These are phyloP conservation scores for Drosophila vallismaia DNA, from an alignment of 2,888 invertebrate genomes.

Conservation along the genomic window DNA sequence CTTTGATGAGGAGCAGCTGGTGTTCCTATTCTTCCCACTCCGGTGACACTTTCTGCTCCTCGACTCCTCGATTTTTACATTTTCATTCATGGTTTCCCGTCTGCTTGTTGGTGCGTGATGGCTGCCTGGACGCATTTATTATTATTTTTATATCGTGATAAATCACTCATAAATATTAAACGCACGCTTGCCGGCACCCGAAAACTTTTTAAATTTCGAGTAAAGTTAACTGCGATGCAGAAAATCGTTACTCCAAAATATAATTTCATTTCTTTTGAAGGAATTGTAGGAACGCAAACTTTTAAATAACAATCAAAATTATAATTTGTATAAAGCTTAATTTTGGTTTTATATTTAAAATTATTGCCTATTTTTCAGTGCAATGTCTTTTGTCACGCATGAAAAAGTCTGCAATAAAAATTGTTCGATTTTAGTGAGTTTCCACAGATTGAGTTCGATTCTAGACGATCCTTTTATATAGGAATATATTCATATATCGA, in stretches of 20 bases:
- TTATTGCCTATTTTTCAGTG: not conserved
- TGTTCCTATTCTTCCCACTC: constrained; percentile 19
- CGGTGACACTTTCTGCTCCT: not conserved
- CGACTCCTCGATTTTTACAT: constrained; percentile 7
- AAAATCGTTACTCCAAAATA: constrained; percentile 19
- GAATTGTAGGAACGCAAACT: not conserved
- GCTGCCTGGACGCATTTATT: constrained; percentile 69
- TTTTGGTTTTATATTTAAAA: too few relatives aligned
- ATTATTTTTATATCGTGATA: constrained; percentile 80
- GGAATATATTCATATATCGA: not conserved
- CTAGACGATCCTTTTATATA: not conserved
- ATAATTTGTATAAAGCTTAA: too few relatives aligned
- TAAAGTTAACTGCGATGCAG: not conserved
- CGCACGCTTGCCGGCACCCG: constrained; percentile 64
- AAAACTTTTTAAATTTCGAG: constrained; percentile 68
- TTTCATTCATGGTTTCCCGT: constrained; percentile 24
- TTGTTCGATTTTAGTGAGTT: constrained; percentile 26
- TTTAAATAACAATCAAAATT: not conserved
- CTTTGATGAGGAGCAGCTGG: constrained; percentile 56
- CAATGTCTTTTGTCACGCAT: constrained; percentile 3
- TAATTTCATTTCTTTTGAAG: constrained; percentile 10
- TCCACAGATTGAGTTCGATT: constrained; percentile 13
- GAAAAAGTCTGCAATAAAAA: constrained; percentile 38
- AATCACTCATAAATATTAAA: constrained; percentile 81
- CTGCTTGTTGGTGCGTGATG: constrained; percentile 52